These are phyloP conservation scores for Corythoichthys intestinalis DNA, from an alignment of 2,113 vertebrate species.

Conservation along the genomic window DNA sequence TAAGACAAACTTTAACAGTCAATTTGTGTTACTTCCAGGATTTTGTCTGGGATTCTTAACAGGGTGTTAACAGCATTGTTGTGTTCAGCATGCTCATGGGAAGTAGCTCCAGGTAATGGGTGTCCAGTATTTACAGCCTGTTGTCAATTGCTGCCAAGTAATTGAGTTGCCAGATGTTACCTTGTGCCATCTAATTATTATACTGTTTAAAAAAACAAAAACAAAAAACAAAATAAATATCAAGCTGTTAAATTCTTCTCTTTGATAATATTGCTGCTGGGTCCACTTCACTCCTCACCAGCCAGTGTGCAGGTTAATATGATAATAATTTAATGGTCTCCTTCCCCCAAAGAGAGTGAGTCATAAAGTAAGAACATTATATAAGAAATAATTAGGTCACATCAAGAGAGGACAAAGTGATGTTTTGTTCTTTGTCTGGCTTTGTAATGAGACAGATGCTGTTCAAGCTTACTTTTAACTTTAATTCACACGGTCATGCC, in stretches of 20 bases:
- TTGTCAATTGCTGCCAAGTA: constrained; percentile 51
- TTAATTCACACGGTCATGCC: not conserved
- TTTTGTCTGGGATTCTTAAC: not conserved
- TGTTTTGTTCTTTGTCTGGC: not conserved
- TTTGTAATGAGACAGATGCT: constrained; percentile 3
- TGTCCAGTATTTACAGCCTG: constrained; percentile 40
- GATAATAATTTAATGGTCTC: not conserved
- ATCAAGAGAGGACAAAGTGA: constrained; percentile 3
- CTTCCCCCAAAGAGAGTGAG: constrained; percentile 7
- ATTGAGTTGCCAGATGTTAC: constrained; percentile 52
- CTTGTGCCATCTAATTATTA: constrained; percentile 32
- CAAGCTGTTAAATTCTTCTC: not conserved
- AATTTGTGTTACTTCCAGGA: constrained; percentile 22
- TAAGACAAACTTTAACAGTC: constrained; percentile 13
- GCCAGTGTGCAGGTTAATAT: not conserved
- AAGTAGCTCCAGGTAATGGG: constrained; percentile 34
- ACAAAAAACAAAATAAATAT: not conserved
- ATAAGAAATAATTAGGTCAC: constrained; percentile 9
- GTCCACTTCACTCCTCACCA: not conserved
- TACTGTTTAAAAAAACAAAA: not conserved
- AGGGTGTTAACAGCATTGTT: constrained; percentile 11
- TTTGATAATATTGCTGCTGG: constrained; percentile 6
- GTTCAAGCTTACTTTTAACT: not conserved
- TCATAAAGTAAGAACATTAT: constrained; percentile 8
- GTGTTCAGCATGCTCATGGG: constrained; percentile 2